Evolutionary conservation across 2,888 invertebrate species (phyloP), one percentile per base, ranked within the genome.

Genomic region (Lydus trimaculatus): DNA sequence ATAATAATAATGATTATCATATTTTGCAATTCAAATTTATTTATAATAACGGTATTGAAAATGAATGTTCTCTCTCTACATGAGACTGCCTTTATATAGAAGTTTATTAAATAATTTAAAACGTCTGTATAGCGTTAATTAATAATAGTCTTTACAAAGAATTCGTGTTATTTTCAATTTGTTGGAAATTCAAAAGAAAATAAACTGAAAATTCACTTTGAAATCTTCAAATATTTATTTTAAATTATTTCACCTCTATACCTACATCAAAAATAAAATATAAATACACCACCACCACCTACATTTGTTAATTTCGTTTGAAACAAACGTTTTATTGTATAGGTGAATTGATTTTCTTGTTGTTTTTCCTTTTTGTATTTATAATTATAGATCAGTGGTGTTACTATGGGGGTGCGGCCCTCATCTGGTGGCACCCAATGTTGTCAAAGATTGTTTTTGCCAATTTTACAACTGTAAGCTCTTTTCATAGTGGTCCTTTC

Each of bases 11-110:
- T n/a, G n/a, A 39, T 39, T 15, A n/a, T n/a, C 17, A 17, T 48
- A n/a, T 43, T 43, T 43, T 17, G 39, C 39, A 43, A 43, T 48
- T 20, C 9, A 48, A 48, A 48, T 48, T 48, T 36, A 36, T 15
- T 36, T 20, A 48, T 48, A 43, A 43, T 43, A 48, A 48, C 48
- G 48, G 48, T 48, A 48, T 48, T 48, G 48, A 48, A 20, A 48
- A 48, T 48, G 20, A 48, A n/a, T 13, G 17, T 43, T 43, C 6
- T 43, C 3, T 7, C 4, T 43, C 7, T 43, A 43, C 39, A 17
- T 48, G 20, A 48, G 48, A 48, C 48, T 48, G 48, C 2, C 9
- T 48, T 48, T 48, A 20, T 48, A 20, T 48, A 48, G 9, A 9
- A 48, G 9, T 48, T 23, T 48, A 48, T 48, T 48, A 20, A 48